These are phyloP conservation scores for Misgurnus anguillicaudatus DNA, from an alignment of 2,113 vertebrate species.

Conservation along the genomic window DNA sequence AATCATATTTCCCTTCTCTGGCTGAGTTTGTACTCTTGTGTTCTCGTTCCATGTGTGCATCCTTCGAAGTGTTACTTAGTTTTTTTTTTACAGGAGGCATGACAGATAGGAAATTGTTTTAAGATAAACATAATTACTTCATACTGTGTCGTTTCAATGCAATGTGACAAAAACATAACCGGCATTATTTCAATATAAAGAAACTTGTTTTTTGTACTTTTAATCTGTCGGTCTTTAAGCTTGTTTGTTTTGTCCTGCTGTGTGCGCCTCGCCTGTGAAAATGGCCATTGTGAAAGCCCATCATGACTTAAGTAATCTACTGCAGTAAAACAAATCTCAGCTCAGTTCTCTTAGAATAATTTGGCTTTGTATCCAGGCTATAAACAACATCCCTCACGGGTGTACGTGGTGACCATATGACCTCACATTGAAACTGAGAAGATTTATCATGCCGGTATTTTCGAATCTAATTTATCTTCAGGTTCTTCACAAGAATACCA, in stretches of 20 bases:
- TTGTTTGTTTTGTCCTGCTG: not conserved
- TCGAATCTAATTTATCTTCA: conserved; percentile 21
- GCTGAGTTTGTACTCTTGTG: not conserved
- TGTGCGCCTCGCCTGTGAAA: not conserved
- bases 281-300: not conserved
- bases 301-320: not conserved
- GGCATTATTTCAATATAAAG: not conserved
- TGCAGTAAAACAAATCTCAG: not conserved
- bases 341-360: conserved; percentile 17
- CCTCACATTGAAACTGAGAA: conserved; percentile 15
- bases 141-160: not conserved
- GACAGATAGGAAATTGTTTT: not conserved
- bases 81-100: not conserved
- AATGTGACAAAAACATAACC: not conserved
- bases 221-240: not conserved
- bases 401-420: not conserved
- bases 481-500: conserved; percentile 17
- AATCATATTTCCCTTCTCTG: not conserved
- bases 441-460: conserved; percentile 3
- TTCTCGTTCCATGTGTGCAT: not conserved
- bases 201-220: not conserved
- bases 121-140: not conserved
- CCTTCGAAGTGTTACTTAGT: not conserved
- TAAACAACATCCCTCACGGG: conserved; percentile 20
- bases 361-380: conserved; percentile 30